These are phyloP conservation scores for Sarotherodon lohbergeri DNA, from an alignment of 2,113 vertebrate species.

Conservation along the genomic window DNA sequence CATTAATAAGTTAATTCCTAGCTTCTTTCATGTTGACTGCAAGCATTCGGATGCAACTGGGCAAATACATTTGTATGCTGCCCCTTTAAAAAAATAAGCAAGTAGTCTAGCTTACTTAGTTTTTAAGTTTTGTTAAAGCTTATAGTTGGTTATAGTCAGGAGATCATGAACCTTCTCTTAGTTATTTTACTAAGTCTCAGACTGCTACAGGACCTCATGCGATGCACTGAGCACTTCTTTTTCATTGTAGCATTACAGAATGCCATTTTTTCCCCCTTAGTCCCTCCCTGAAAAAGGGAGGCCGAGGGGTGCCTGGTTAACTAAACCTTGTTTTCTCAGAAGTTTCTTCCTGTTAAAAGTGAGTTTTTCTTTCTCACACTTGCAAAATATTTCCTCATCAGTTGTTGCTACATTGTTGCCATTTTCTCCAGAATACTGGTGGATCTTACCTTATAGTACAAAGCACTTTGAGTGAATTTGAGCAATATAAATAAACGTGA, in stretches of 20 bases:
- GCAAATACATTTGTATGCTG: not conserved
- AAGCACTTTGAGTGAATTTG: not conserved
- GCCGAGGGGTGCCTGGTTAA: not conserved
- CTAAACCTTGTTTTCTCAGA: not conserved
- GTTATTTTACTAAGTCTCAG: not conserved
- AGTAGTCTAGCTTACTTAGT: not conserved
- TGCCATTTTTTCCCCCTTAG: accelerated
- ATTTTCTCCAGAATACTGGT: not conserved
- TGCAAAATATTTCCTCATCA: not conserved
- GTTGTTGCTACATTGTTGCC: not conserved
- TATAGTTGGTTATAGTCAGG: not conserved
- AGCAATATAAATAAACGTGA: not conserved
- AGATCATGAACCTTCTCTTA: not conserved
- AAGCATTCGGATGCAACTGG: not conserved
- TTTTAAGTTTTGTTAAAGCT: not conserved
- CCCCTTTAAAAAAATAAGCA: accelerated
- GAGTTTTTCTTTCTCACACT: not conserved
- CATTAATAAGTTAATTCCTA: not conserved
- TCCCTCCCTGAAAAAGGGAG: not conserved
- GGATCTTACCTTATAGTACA: not conserved
- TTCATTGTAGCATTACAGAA: not conserved
- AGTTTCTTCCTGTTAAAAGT: not conserved
- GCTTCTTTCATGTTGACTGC: not conserved
- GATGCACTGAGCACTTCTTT: not conserved
- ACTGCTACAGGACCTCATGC: not conserved